Evolutionary conservation across 2,888 invertebrate genomes (phyloP), one percentile per base, ranked within the genome.

Genomic region (Dermolepida albohirtum): DNA sequence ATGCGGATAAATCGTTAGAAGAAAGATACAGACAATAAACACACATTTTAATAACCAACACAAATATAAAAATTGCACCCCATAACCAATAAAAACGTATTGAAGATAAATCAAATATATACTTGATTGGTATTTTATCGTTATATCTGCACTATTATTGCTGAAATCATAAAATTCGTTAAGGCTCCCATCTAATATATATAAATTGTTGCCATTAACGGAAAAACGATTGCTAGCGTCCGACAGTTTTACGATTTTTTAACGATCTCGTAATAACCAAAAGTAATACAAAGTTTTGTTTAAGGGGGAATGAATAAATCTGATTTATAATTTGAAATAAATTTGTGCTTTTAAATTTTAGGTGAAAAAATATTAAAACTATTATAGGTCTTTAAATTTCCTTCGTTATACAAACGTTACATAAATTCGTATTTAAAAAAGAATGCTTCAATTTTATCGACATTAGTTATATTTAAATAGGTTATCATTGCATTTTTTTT

Each of bases 111-210:
- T 62, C 59, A 62, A 62, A 62, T 47, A 62, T 62, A 62, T 62
- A 62, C 59, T 62, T 62, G 59, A 62, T 62, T 62, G 59, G 59
- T 62, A 62, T 62, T 62, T 62, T 62, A 62, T 62, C 59, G 59
- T 62, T 62, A 62, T 62, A 62, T 62, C 59, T 49, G 47, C 14
- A 34, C 59, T 34, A 47, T 62, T 62, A 62, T 62, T 44, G 59
- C 5, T 39, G 14, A 62, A 62, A 49, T 62, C 59, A 62, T 62
- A 47, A 62, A 62, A 62, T 47, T 62, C 59, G 59, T 62, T 62
- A 62, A 62, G 59, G 34, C 47, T 29, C 59, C 59, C 47, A 62
- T 62, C 29, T 47, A 62, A 34, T 52, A 52, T 52, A 47, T 47
- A 29, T 47, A 47, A 47, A 62, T 62, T 29, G 47, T 34, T 34